phyloP scores from a whole-genome alignment of 1,140 invertebrate genomes.

The Trichomalopsis sarcophagae region DNA sequence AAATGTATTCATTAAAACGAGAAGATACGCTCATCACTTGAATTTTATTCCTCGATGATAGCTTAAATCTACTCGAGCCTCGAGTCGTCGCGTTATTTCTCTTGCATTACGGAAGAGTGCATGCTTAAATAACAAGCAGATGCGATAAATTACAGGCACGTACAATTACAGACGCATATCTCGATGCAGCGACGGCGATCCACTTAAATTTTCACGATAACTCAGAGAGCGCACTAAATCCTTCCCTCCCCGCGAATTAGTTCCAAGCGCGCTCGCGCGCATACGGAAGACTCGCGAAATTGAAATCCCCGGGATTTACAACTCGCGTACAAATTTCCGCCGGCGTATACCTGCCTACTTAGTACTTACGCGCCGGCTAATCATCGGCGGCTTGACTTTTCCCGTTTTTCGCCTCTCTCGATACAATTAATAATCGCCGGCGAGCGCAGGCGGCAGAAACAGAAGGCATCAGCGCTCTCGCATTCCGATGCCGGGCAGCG shows the following conservation, averaged over 20 bases:
- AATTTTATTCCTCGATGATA: too few relatives aligned
- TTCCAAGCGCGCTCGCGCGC: background rate
- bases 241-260: background rate
- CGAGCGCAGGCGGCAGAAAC: too few relatives aligned
- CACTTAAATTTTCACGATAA: slow-evolving; percentile 35
- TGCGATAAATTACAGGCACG: slow-evolving; percentile 8
- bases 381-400: background rate
- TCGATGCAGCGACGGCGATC: background rate
- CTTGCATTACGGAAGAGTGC: background rate
- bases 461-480: background rate
- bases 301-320: slow-evolving; percentile 9
- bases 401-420: slow-evolving; percentile 17
- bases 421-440: slow-evolving; percentile 13
- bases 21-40: too few relatives aligned
- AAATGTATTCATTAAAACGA: too few relatives aligned
- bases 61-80: background rate
- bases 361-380: background rate
- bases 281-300: slow-evolving; percentile 6
- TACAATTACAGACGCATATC: slow-evolving; percentile 21
- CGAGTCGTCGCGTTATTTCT: background rate
- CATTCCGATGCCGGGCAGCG: background rate
- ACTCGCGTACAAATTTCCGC: background rate
- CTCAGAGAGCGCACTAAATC: slow-evolving; percentile 31
- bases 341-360: background rate
- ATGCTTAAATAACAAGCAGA: background rate